These are phyloP conservation scores for Stylophora pistillata DNA, from an alignment of 64 coral and sea anemone species.

Conservation along the genomic window DNA sequence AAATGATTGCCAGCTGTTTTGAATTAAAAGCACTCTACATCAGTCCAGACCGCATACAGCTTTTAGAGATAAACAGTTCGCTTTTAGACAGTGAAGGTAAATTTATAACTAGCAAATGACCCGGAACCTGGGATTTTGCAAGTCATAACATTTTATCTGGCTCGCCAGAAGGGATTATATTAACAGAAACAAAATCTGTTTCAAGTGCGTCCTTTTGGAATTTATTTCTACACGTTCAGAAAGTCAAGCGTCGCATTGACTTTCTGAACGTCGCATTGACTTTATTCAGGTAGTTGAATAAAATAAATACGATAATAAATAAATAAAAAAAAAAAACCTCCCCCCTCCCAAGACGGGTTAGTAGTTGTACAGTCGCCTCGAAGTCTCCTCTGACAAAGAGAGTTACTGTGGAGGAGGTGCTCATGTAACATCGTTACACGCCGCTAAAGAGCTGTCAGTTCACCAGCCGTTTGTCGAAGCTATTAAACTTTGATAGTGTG, in stretches of 20 bases:
- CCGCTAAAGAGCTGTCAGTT: neutral
- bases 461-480: neutral
- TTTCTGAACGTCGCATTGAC: no score
- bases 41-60: neutral
- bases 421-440: no score
- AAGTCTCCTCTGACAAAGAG: neutral
- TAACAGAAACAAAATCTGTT: no score
- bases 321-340: neutral
- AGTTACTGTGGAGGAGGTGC: neutral
- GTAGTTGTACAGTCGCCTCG: neutral
- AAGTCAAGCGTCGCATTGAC: no score
- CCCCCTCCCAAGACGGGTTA: neutral
- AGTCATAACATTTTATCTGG: no score
- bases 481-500: slow-evolving; percentile 33
- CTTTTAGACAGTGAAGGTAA: neutral
- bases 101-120: no score
- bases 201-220: no score
- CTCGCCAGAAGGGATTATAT: no score
- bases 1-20: neutral
- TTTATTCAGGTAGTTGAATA: no score
- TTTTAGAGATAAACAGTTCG: neutral
- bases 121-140: no score
- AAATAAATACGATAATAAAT: no score
- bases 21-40: neutral
- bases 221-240: no score